phyloP scores from a whole-genome alignment of 2,888 invertebrate species.

The Caenorhabditis sp. region DNA sequence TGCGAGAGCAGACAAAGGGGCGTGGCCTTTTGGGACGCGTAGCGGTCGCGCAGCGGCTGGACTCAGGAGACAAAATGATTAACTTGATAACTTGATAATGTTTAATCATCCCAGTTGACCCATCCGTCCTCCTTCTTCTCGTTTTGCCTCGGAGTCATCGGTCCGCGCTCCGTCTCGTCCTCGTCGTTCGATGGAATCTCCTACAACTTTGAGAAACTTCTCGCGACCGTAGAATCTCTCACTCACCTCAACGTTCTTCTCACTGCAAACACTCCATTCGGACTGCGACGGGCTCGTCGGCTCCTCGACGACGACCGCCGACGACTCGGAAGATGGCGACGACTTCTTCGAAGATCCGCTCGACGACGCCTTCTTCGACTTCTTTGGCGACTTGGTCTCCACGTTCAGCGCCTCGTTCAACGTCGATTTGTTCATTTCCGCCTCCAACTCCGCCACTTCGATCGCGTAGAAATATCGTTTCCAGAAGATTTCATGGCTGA shows the following conservation, averaged over 20 bases:
- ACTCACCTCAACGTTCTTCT: constrained; percentile 61
- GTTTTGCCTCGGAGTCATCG: constrained; percentile 58
- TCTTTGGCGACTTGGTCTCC: constrained; percentile 55
- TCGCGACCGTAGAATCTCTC: too few species aligned
- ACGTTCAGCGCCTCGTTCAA: constrained; percentile 60
- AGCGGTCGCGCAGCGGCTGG: too few species aligned
- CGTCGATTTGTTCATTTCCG: constrained; percentile 64
- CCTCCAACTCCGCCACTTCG: constrained; percentile 71
- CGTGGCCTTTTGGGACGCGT: too few species aligned
- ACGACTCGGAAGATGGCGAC: constrained; percentile 50
- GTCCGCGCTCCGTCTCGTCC: constrained; percentile 53
- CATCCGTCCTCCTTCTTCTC: constrained; percentile 64
- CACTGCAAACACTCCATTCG: constrained; percentile 71
- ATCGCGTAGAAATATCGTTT: constrained; percentile 87
- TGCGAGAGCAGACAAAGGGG: too few species aligned
- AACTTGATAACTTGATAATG: too few species aligned
- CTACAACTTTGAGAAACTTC: constrained; percentile 21
- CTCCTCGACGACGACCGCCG: constrained; percentile 58
- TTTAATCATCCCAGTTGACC: constrained; percentile 70
- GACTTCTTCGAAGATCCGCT: constrained; percentile 38
- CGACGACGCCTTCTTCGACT: constrained; percentile 27
- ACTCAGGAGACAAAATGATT: too few species aligned
- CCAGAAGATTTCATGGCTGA: constrained; percentile 88
- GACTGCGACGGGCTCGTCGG: constrained; percentile 66
- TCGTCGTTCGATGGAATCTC: constrained; percentile 54